Base-by-base conservation (phyloP, 2,797 vertebrate species). In the Chloroceryle inda region DNA sequence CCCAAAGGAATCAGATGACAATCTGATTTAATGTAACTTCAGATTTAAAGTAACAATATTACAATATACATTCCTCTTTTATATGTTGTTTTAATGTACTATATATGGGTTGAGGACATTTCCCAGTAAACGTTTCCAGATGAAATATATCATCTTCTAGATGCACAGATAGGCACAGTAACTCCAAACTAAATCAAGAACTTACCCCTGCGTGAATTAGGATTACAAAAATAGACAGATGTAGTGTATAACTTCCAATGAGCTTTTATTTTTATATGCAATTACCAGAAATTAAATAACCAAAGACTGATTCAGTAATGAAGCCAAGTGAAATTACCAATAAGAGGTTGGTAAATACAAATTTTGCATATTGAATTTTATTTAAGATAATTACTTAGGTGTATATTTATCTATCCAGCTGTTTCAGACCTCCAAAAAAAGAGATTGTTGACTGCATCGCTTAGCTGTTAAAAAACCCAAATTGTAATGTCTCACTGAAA, bases 71-170 rank as follows among this genome's bases (percentile, higher is more conserved):
- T 96, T 80, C 73, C 89, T 96, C 74, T 90, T 86, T 90, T 94
- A 68, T 95, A 82, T 84, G 90, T 96, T 95, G 87, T 97, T 94
- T 96, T 93, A 96, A 94, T 74, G 83, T 79, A 64, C 93, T 94
- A 64, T 95, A 77, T 92, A 87, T 74, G 88, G 80, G 68, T 83
- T 81, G 88, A 93, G 73, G 75, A 96, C 84, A 89, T 94, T 96
- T 84, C 75, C 87, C 50, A 84, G 27, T 95, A 96, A 97, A 94
- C 1, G 69, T 85, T 97, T 97, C 93, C 96, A 97, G 93, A 97
- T 96, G 96, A 96, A 94, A 94, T 96, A 89, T 91, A 96, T 95
- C 91, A 92, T 95, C 94, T 94, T 91, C 85, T 96, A 95, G 89
- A 97, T 96, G 78, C 91, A 85, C 53, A 92, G 92, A 95, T 95